These are phyloP conservation scores for Babyrousa celebensis DNA, from an alignment of 2,797 vertebrate genomes.

Conservation along the genomic window DNA sequence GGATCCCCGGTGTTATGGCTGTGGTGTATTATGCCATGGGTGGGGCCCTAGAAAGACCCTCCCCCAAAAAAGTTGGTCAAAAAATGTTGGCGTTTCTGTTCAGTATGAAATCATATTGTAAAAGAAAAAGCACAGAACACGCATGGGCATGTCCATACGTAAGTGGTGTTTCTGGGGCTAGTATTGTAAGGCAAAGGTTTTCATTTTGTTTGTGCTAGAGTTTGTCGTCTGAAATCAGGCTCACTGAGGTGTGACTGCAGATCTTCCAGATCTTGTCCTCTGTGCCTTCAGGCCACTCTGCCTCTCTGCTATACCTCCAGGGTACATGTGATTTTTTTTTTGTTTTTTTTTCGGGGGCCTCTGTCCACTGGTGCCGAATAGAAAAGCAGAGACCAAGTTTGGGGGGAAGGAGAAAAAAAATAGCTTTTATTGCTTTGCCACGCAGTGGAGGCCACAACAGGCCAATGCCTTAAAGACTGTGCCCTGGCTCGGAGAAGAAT, in stretches of 20 bases:
- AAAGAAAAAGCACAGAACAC: background rate
- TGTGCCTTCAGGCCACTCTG: background rate
- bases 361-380: too few relatives aligned
- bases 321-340: background rate
- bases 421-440: too few relatives aligned
- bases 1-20: too few relatives aligned
- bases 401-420: too few relatives aligned
- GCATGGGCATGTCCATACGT: rapidly evolving
- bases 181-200: background rate
- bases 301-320: background rate
- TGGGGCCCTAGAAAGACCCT: too few relatives aligned
- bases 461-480: too few relatives aligned
- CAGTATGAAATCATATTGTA: background rate
- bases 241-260: background rate
- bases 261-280: background rate
- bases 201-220: background rate
- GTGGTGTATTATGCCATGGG: too few relatives aligned
- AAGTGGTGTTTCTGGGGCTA: background rate
- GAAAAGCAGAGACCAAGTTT: too few relatives aligned
- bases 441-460: too few relatives aligned
- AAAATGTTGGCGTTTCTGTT: background rate
- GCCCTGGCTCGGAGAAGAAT: too few relatives aligned
- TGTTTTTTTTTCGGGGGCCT: too few relatives aligned
- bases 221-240: background rate
- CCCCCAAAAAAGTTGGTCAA: too few relatives aligned